Conservation (phyloP, 2,113 vertebrate genomes). For the Rhabdomys dilectus region DNA sequence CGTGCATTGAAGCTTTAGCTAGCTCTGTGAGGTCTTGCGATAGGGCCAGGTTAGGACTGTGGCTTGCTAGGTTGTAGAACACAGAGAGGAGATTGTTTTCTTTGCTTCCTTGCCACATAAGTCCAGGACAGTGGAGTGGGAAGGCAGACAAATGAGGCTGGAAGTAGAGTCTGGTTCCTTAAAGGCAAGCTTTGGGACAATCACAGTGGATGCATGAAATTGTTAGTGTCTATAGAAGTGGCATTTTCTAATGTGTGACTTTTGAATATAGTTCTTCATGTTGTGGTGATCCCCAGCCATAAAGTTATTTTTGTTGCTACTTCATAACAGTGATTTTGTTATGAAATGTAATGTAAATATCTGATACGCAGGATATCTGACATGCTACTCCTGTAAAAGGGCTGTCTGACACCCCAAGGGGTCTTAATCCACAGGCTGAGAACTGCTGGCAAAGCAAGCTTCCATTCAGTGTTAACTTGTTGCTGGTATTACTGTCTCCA, state of each 20-base stretch:
- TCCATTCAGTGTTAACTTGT: background rate
- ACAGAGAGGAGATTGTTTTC: fast-evolving
- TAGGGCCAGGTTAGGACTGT: no score
- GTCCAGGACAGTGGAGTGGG: background rate
- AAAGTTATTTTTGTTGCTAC: background rate
- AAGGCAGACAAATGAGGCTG: background rate
- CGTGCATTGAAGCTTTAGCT: background rate
- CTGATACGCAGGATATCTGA: background rate
- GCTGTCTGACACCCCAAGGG: background rate
- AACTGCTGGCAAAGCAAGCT: background rate
- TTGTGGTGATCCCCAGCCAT: background rate
- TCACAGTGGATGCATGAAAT: background rate
- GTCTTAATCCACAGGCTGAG: background rate
- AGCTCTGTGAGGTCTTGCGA: background rate
- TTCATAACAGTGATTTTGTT: background rate
- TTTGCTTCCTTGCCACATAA: background rate
- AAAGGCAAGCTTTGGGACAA: background rate
- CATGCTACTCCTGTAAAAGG: background rate
- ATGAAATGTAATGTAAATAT: background rate
- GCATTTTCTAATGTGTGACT: background rate
- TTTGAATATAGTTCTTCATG: background rate
- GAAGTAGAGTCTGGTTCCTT: background rate
- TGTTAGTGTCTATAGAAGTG: background rate
- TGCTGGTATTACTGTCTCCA: fast-evolving
- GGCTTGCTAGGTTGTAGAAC: background rate